phyloP scores from a whole-genome alignment of 2,113 vertebrate species.

The Bufo bufo region DNA sequence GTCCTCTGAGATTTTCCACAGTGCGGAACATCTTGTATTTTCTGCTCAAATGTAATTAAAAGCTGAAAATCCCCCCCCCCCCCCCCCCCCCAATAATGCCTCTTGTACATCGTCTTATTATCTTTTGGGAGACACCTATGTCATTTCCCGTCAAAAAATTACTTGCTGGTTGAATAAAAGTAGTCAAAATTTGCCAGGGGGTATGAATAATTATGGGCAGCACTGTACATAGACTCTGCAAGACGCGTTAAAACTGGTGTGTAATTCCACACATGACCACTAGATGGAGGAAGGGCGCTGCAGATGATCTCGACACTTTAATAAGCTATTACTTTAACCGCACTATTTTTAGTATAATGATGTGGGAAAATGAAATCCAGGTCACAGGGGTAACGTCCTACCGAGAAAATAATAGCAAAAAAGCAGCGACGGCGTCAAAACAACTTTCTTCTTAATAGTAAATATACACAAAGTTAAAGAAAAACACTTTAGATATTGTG shows the following conservation, averaged over 20 bases:
- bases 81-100: too few species aligned
- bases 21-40: too few species aligned
- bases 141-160: too few species aligned
- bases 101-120: too few species aligned
- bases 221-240: neutral
- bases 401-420: neutral
- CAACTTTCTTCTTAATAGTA: neutral
- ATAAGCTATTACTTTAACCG: neutral
- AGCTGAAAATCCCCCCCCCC: too few species aligned
- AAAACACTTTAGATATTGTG: neutral
- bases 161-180: too few species aligned
- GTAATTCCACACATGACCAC: constrained; percentile 17
- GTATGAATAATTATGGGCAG: too few species aligned
- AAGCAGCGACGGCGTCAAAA: neutral
- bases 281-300: constrained; percentile 41
- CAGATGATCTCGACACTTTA: neutral
- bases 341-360: constrained; percentile 13
- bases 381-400: neutral
- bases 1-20: too few species aligned
- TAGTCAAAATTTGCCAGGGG: too few species aligned
- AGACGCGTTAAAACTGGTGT: neutral
- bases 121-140: too few species aligned
- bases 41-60: too few species aligned
- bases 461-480: neutral
- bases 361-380: neutral